Percentiles rank a stretch among this genome's conserved stretches.
Conservation (phyloP, 2,113 vertebrate species). For the Oryzias melastigma region DNA sequence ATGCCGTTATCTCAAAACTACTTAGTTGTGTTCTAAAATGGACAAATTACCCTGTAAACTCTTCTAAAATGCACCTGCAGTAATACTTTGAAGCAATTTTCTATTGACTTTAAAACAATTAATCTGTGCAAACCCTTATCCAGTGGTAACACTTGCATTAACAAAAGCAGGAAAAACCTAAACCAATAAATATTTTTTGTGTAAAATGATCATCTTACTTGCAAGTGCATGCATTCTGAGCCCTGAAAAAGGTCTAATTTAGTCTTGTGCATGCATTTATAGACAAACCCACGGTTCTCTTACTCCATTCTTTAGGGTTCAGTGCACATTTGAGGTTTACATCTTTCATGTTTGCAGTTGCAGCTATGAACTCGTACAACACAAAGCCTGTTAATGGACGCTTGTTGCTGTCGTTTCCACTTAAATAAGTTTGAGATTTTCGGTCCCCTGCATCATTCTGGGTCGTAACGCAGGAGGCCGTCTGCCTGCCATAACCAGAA, state of each 20-base stretch:
- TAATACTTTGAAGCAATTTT: background rate
- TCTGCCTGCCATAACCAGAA: constrained; percentile 11
- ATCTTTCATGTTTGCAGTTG: constrained; percentile 12
- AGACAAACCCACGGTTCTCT: constrained; percentile 13
- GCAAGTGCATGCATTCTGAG: constrained; percentile 37
- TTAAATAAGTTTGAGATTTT: constrained; percentile 20
- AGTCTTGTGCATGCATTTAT: constrained; percentile 38
- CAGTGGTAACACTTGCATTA: background rate
- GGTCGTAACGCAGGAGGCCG: constrained; percentile 13
- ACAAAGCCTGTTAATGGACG: constrained; percentile 19
- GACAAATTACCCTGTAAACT: no score
- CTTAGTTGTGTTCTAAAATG: no score
- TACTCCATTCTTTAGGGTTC: constrained; percentile 50
- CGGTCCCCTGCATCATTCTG: background rate
- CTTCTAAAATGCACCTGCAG: background rate
- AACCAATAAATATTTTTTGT: constrained; percentile 2
- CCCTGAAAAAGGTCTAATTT: constrained; percentile 6
- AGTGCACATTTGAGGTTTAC: constrained; percentile 3
- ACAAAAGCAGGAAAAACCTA: constrained; percentile 1
- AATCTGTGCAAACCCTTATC: background rate
- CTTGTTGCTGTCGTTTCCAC: constrained; percentile 15
- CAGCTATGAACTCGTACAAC: constrained; percentile 38
- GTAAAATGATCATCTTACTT: constrained; percentile 4
- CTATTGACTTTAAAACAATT: background rate
- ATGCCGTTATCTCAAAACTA: no score